A percentile compares a stretch with the other conserved stretches of the same genome.
phyloP scores from a whole-genome alignment of 2,888 invertebrate species.

The Pammene fasciana region DNA sequence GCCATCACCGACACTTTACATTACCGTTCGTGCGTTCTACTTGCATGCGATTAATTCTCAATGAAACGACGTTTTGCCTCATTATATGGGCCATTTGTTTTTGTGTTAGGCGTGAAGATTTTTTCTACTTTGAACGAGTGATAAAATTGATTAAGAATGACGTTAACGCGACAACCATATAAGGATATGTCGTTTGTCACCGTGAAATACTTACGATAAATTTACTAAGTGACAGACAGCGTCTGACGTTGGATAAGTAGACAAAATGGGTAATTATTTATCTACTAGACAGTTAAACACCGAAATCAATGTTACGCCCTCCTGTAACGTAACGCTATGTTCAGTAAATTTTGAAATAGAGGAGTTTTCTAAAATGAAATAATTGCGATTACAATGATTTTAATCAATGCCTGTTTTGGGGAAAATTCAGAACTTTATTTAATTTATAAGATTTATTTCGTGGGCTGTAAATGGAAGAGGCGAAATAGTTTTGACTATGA shows the following conservation, averaged over 20 bases:
- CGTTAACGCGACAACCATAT: not conserved
- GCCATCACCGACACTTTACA: not conserved
- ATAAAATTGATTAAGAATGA: not conserved
- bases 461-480: no score
- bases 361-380: no score
- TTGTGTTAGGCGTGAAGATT: not conserved
- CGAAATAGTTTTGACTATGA: no score
- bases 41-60: conserved; percentile 23
- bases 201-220: not conserved
- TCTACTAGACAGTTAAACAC: no score
- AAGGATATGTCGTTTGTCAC: not conserved
- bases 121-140: not conserved
- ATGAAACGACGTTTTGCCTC: conserved; percentile 18
- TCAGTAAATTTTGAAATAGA: no score
- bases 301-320: no score
- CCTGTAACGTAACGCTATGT: no score
- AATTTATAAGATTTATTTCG: no score
- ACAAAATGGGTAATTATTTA: no score
- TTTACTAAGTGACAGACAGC: not conserved
- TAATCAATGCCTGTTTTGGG: no score
- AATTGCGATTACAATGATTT: no score
- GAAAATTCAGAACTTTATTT: no score
- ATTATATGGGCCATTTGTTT: conserved; percentile 16
- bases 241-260: not conserved
- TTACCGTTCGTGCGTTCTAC: not conserved